Evolutionary conservation across 2,113 vertebrate genomes (phyloP).

Genomic region (Halcyon senegalensis): DNA sequence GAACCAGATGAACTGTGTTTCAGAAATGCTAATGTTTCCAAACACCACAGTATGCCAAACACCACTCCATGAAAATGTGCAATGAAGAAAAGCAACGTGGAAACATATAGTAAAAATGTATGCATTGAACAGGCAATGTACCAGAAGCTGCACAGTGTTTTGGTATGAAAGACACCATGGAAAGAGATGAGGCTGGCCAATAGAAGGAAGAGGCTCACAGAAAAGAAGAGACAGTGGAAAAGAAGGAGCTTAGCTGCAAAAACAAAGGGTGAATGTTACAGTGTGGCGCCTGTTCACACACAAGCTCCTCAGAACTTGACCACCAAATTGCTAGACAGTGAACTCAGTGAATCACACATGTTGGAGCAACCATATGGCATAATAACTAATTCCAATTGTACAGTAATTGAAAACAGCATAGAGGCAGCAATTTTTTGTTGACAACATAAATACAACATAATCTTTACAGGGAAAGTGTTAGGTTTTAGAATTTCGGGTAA

Average conservation of each 20-base stretch:
- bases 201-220: neutral
- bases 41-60: neutral
- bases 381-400: conserved; percentile 27
- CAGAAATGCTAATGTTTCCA: neutral
- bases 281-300: conserved; percentile 7
- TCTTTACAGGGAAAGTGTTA: neutral
- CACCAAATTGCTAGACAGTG: conserved; percentile 65
- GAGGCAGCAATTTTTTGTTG: neutral
- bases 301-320: conserved; percentile 18
- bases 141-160: neutral
- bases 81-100: neutral
- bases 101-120: neutral
- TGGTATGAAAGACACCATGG: neutral
- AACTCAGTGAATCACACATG: conserved; percentile 44
- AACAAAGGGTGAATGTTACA: neutral
- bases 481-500: neutral
- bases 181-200: neutral
- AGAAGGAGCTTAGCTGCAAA: conserved; percentile 18
- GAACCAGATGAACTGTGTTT: neutral
- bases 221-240: neutral
- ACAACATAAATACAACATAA: neutral
- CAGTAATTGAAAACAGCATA: conserved; percentile 16
- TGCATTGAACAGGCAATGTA: neutral
- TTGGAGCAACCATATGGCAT: conserved; percentile 43
- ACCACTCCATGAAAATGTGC: neutral